These are phyloP conservation scores for Falco columbarius DNA, from an alignment of 2,797 vertebrate species.

Conservation along the genomic window DNA sequence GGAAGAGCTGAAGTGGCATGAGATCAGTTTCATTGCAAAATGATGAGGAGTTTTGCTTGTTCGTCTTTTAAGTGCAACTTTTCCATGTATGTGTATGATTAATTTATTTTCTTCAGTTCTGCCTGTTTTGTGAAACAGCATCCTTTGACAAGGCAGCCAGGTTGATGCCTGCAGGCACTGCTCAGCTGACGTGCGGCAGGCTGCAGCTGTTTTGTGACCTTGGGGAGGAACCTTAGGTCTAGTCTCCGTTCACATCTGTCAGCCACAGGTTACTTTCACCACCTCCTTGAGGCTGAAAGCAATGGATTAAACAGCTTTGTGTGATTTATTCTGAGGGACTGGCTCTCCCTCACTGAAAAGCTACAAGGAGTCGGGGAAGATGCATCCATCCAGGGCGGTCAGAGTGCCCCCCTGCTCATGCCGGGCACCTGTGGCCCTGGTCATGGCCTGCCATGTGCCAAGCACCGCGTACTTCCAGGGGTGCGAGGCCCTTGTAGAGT, in stretches of 20 bases:
- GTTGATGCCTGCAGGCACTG: neutral
- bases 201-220: neutral
- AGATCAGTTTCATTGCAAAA: neutral
- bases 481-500: neutral
- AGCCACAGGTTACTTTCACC: neutral
- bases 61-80: neutral
- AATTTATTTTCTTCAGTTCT: neutral
- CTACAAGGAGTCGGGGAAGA: neutral
- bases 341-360: neutral
- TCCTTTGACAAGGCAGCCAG: neutral
- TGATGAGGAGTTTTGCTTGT: neutral
- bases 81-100: neutral
- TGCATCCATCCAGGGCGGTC: neutral
- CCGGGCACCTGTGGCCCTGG: neutral
- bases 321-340: neutral
- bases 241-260: neutral
- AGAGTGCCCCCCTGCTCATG: neutral
- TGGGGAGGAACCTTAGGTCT: neutral
- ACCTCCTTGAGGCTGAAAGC: neutral
- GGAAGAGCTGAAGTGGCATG: neutral
- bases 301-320: neutral
- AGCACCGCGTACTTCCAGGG: neutral
- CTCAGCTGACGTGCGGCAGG: neutral
- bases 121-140: neutral
- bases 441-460: neutral